Base-by-base conservation (phyloP, 2,113 vertebrate species). In the Campylomormyrus numenius region DNA sequence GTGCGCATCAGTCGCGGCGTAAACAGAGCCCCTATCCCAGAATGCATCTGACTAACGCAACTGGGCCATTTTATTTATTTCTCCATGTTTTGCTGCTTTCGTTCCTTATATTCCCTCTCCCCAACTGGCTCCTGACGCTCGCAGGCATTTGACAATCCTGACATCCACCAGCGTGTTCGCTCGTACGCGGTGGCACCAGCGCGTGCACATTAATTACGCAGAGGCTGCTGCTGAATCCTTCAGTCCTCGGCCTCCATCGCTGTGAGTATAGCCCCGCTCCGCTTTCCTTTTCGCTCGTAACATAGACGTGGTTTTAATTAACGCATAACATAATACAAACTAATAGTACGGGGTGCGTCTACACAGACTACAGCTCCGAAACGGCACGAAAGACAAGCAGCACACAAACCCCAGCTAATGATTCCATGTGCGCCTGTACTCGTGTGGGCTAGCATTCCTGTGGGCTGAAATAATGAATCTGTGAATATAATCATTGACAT, bases 141-240 rank as follows among this genome's bases (percentile, higher is more conserved):
- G n/a, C 53, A 91, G 48, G 24, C 31, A 56, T 87, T 77, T 87
- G 86, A 90, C 87, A 87, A 88, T 62, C 90, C 58, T 87, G 83
- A 91, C 91, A 89, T 70, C 83, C 56, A 62, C 53, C 77, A 24
- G 52, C 89, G 66, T 86, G 66, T 3, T 90, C 8, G 0, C 45
- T 87, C 8, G 21, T 42, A 87, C 62, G 7, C 24, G 24, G 49
- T 80, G 11, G 80, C 90, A 10, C 49, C 21, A 31, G 88, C 91
- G 90, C 90, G 93, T 91, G 53, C 91, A 91, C 92, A 66, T 90
- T 91, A 92, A 94, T 92, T 90, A 91, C 91, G 90, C 92, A 90
- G 91, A 88, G 56, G 52, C 86, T 88, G 89, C 89, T 15, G 35
- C 31, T 27, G 45, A n/a, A 88, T 88, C 89, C 66, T 48, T 74